Base-by-base conservation (phyloP, 1,140 invertebrate genomes). In the Lepidurus packardi region DNA sequence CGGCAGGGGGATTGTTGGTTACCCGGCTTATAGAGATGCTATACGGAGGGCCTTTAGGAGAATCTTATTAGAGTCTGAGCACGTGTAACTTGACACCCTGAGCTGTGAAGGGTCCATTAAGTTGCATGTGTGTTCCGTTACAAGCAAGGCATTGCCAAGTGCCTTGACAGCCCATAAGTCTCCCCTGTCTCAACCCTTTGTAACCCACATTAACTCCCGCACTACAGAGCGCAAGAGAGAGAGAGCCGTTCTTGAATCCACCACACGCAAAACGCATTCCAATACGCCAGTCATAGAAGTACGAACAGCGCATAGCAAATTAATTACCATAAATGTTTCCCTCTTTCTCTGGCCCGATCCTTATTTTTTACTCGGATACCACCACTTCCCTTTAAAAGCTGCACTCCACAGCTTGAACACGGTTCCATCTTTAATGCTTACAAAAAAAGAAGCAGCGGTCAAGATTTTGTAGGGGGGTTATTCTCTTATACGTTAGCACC, bases 41-140 rank as follows among this genome's bases (percentile, higher is more conserved):
- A 65, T 65, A 65, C 53, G 53, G 53, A 65, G 9, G 53, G 16
- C 53, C 53, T 65, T 65, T 21, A 65, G 53, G 53, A 65, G 53
- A 65, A 21, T 65, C 53, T 65, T 65, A 65, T 65, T 65, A 65
- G 53, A 65, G 53, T 65, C 53, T 65, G 53, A 65, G 53, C 53
- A 65, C 53, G 53, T 65, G 53, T 65, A 65, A 65, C 53, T 65
- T 65, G 53, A 65, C 53, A 65, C 53, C 53, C 53, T 65, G 53
- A 65, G 53, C 53, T 65, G 53, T 65, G 53, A 65, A 65, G 53
- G 53, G 53, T 65, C 53, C 53, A 65, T 65, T 65, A 65, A 65
- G 53, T 65, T 65, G 53, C 53, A 65, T 65, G 53, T 65, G 53
- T 65, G 53, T 65, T 65, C 53, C 53, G 53, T 65, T 65, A 65